These are phyloP conservation scores for Pongo pygmaeus DNA, from an alignment of 2,113 vertebrate genomes.

Conservation along the genomic window DNA sequence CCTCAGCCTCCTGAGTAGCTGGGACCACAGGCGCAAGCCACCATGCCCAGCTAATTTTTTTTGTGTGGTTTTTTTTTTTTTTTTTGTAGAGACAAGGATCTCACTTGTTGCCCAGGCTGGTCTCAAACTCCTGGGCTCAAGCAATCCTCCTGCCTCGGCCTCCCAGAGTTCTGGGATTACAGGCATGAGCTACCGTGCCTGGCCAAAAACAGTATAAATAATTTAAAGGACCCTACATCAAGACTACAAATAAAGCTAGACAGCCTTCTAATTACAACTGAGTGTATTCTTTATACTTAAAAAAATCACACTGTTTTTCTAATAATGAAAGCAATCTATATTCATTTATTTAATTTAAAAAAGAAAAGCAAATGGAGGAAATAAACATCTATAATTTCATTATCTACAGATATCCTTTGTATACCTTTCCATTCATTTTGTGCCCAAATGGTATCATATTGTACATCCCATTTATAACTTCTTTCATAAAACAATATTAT, in stretches of 20 bases:
- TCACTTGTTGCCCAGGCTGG: too few relatives aligned
- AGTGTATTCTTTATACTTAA: background rate
- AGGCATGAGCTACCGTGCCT: too few relatives aligned
- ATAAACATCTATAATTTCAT: background rate
- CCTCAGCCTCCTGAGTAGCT: too few relatives aligned
- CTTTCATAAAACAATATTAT: background rate
- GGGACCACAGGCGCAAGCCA: too few relatives aligned
- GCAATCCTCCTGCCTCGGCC: too few relatives aligned
- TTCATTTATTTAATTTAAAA: conserved; percentile 6
- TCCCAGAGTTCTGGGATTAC: too few relatives aligned
- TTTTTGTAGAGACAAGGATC: too few relatives aligned
- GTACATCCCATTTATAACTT: background rate
- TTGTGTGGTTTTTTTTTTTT: too few relatives aligned
- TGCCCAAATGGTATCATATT: background rate
- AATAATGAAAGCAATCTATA: background rate
- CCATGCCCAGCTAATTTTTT: too few relatives aligned
- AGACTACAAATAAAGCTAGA: background rate
- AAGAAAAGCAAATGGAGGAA: background rate
- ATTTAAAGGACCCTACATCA: background rate
- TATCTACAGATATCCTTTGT: background rate
- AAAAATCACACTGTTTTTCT: background rate
- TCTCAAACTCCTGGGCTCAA: too few relatives aligned
- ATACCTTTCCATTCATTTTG: background rate
- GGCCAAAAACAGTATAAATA: background rate
- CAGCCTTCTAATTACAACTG: background rate